Percentiles rank a stretch among this genome's conserved stretches.
Evolutionary conservation across 2,888 invertebrate genomes (phyloP).

Genomic region (Oligia latruncula): DNA sequence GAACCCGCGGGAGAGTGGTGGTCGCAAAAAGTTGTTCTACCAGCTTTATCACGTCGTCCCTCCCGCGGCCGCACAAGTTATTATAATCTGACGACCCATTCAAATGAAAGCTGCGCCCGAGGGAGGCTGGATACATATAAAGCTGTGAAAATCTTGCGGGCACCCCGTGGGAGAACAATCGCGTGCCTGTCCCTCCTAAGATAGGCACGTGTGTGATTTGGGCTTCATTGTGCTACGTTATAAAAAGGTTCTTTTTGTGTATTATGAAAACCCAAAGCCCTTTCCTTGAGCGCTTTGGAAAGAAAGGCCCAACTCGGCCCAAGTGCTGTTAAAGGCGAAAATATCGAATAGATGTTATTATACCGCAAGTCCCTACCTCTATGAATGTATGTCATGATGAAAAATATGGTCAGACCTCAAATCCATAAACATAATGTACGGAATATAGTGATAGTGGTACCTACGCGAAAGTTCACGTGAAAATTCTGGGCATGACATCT

Average conservation of each 20-base stretch:
- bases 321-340: slow-evolving; percentile 60
- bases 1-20: slow-evolving; percentile 32
- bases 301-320: slow-evolving; percentile 56
- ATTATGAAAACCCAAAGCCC: slow-evolving; percentile 71
- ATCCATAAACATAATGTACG: background rate
- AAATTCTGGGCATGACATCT: slow-evolving; percentile 2
- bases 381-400: slow-evolving; percentile 38
- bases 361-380: slow-evolving; percentile 34
- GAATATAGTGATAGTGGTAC: background rate
- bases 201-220: slow-evolving; percentile 75
- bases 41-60: slow-evolving; percentile 63
- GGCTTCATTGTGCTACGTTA: slow-evolving; percentile 73
- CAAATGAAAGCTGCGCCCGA: slow-evolving; percentile 73
- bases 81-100: slow-evolving; percentile 77
- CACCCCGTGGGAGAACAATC: slow-evolving; percentile 73
- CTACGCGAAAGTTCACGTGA: background rate
- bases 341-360: slow-evolving; percentile 58
- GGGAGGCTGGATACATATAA: slow-evolving; percentile 71
- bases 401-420: slow-evolving; percentile 24
- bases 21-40: slow-evolving; percentile 60
- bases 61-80: slow-evolving; percentile 67
- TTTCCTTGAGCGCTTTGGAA: slow-evolving; percentile 60
- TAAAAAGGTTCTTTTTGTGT: slow-evolving; percentile 71
- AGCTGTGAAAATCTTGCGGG: slow-evolving; percentile 74
- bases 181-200: slow-evolving; percentile 70